phyloP scores from a whole-genome alignment of 2,797 vertebrate genomes.

The Darevskia mixta region DNA sequence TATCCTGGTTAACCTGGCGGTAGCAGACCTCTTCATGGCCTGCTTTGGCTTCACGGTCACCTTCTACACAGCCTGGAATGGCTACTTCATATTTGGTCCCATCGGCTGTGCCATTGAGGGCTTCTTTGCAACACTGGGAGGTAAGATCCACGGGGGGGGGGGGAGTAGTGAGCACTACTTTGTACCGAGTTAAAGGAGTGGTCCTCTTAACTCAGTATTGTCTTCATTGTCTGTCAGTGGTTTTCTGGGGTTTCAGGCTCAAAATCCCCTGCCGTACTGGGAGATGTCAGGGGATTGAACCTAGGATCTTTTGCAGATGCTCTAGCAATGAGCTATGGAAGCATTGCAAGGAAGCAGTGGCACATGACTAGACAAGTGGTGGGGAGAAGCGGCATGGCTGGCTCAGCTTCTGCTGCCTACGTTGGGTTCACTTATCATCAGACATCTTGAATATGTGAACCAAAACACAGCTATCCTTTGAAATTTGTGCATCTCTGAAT shows the following conservation, averaged over 20 bases:
- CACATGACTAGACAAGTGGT: not conserved
- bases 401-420: not conserved
- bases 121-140: constrained; percentile 84
- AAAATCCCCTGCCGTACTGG: no score
- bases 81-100: constrained; percentile 83
- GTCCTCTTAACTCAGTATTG: no score
- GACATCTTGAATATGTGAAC: not conserved
- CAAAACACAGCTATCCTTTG: no score
- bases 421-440: not conserved
- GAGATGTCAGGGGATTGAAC: no score
- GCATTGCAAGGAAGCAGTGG: not conserved
- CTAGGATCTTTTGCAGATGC: no score
- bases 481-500: no score
- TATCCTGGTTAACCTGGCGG: constrained; percentile 85
- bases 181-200: no score
- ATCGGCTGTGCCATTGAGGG: constrained; percentile 78
- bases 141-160: constrained; percentile 54
- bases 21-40: constrained; percentile 85
- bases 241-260: no score
- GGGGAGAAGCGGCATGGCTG: not conserved
- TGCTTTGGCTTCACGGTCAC: constrained; percentile 84
- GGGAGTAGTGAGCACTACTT: not conserved
- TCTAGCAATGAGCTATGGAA: no score
- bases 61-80: constrained; percentile 78
- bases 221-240: no score